phyloP scores from a whole-genome alignment of 1,140 invertebrate genomes.

The Lucilia sericata region DNA sequence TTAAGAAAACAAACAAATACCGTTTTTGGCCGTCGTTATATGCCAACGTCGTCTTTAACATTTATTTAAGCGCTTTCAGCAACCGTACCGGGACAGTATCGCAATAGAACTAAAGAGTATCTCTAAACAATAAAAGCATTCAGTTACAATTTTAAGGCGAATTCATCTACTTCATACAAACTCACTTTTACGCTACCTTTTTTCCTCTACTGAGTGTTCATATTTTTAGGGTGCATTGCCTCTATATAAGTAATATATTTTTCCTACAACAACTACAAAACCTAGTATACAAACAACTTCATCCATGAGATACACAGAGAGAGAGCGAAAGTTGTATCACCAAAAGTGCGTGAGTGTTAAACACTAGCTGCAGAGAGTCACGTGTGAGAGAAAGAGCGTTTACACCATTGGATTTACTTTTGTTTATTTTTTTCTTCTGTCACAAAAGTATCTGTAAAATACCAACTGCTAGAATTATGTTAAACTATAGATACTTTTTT shows the following conservation, averaged over 20 bases:
- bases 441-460: neutral
- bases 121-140: neutral
- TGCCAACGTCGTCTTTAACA: neutral
- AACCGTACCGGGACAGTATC: conserved; percentile 39
- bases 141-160: neutral
- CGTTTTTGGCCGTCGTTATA: neutral
- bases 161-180: neutral
- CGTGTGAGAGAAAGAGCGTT: neutral
- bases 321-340: too few species aligned
- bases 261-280: neutral
- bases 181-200: neutral
- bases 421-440: conserved; percentile 9
- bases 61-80: conserved; percentile 5
- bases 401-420: neutral
- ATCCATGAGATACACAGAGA: neutral
- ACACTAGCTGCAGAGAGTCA: neutral
- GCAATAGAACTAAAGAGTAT: conserved; percentile 35
- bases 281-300: neutral
- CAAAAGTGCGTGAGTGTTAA: neutral
- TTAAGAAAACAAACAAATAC: neutral
- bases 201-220: neutral
- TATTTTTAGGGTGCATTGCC: conserved; percentile 3
- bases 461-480: neutral
- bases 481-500: neutral
- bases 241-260: neutral